Evolutionary conservation across 1,140 invertebrate species (phyloP).

Genomic region (Chlorops oryzae): DNA sequence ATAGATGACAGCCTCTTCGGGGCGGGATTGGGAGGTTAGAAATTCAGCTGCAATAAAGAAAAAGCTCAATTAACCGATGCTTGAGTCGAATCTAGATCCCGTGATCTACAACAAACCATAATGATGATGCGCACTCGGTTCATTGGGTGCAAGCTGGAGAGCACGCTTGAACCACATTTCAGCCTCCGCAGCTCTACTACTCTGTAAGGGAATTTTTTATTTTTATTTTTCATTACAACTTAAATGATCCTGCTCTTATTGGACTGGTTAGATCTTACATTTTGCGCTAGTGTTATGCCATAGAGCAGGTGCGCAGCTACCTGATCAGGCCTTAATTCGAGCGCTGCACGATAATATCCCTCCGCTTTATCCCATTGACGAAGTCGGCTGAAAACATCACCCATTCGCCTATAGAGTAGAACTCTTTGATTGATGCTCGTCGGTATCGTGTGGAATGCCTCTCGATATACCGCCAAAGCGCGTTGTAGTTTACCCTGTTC

Average conservation of each 20-base stretch:
- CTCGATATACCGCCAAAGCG: constrained; percentile 81
- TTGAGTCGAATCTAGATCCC: not conserved
- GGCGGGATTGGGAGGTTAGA: constrained; percentile 66
- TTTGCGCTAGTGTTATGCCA: constrained; percentile 81
- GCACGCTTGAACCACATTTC: constrained; percentile 86
- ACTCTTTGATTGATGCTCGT: constrained; percentile 73
- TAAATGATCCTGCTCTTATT: not conserved
- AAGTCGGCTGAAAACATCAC: constrained; percentile 76
- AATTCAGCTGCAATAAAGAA: constrained; percentile 69
- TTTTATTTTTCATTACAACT: not conserved
- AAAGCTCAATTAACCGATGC: no score
- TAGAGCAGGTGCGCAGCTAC: constrained; percentile 85
- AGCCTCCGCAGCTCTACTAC: constrained; percentile 73
- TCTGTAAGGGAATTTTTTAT: constrained; percentile 52
- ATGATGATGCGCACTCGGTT: constrained; percentile 76
- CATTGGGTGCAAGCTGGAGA: constrained; percentile 71
- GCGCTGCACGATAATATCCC: constrained; percentile 72
- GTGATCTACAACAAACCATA: constrained; percentile 62
- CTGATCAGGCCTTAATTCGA: constrained; percentile 76
- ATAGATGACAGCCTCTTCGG: constrained; percentile 74
- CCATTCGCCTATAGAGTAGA: constrained; percentile 48
- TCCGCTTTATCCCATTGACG: constrained; percentile 76
- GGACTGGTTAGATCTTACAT: no score
- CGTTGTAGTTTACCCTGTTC: constrained; percentile 78
- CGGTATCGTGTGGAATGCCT: constrained; percentile 77